Conservation (phyloP, 2,113 vertebrate species). For the Mobula birostris region DNA sequence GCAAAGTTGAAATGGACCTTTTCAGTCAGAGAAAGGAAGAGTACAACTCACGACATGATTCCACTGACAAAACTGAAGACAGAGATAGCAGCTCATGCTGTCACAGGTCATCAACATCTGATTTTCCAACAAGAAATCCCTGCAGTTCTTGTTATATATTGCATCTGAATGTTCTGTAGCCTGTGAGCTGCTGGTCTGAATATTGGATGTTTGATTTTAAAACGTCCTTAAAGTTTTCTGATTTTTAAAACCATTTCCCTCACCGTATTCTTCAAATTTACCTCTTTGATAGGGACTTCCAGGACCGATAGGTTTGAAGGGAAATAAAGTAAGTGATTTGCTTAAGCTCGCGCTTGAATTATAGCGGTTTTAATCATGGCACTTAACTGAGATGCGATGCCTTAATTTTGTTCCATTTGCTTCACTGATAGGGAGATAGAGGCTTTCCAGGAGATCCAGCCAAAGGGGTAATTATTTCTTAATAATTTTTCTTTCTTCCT, state of each 20-base stretch:
- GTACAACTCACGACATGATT: neutral
- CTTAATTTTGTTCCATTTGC: conserved; percentile 21
- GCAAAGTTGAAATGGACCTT: neutral
- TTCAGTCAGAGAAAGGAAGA: neutral
- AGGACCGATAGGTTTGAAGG: conserved; percentile 69
- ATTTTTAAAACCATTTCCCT: neutral
- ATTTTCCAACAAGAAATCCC: neutral
- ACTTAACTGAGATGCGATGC: neutral
- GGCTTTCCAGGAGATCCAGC: conserved; percentile 71
- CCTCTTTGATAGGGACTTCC: conserved; percentile 58
- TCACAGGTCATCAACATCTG: neutral
- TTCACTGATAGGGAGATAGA: conserved; percentile 55
- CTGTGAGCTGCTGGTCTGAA: neutral
- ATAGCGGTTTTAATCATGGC: neutral
- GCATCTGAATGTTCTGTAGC: conserved; percentile 39
- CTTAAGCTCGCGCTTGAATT: neutral
- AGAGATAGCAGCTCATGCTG: too few species aligned
- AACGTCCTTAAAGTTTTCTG: neutral
- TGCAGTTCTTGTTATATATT: conserved; percentile 33
- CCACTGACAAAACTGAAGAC: neutral
- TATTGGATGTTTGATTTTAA: neutral
- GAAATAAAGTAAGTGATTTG: conserved; percentile 60
- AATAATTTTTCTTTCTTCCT: neutral
- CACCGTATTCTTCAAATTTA: conserved; percentile 29
- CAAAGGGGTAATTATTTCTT: conserved; percentile 63